These are phyloP conservation scores for Corythornis cristatus DNA, from an alignment of 2,113 vertebrate genomes.

Conservation along the genomic window DNA sequence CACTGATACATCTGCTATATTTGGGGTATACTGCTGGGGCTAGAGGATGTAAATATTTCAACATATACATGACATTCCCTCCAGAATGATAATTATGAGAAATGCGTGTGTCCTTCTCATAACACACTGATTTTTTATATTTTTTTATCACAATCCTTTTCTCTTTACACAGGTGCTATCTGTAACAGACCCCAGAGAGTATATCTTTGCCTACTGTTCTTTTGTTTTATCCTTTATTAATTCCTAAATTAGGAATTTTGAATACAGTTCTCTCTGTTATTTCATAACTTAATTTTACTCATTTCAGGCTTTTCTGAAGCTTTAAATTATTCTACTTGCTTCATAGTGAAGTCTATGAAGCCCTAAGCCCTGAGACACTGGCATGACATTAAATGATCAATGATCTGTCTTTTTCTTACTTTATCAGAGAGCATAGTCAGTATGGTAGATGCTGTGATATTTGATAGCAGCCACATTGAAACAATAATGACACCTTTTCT, in stretches of 20 bases:
- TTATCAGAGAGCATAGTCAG: not conserved
- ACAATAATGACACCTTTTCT: not conserved
- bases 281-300: not conserved
- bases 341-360: not conserved
- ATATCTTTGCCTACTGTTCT: not conserved
- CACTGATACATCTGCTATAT: not conserved
- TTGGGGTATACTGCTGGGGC: not conserved
- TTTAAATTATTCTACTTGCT: not conserved
- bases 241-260: not conserved
- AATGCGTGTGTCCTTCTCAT: rapidly evolving
- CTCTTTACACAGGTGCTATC: not conserved
- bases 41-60: not conserved
- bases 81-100: not conserved
- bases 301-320: not conserved
- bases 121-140: rapidly evolving
- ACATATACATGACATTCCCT: not conserved
- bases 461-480: not conserved
- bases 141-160: not conserved
- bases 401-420: not conserved
- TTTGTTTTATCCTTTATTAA: not conserved
- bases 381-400: not conserved
- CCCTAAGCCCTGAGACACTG: not conserved
- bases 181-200: not conserved
- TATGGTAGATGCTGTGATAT: not conserved
- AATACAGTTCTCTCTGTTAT: not conserved